A percentile compares a stretch with the other conserved stretches of the same genome.
Conservation (phyloP, 1,140 invertebrate species). For the Acromyrmex charruanus region DNA sequence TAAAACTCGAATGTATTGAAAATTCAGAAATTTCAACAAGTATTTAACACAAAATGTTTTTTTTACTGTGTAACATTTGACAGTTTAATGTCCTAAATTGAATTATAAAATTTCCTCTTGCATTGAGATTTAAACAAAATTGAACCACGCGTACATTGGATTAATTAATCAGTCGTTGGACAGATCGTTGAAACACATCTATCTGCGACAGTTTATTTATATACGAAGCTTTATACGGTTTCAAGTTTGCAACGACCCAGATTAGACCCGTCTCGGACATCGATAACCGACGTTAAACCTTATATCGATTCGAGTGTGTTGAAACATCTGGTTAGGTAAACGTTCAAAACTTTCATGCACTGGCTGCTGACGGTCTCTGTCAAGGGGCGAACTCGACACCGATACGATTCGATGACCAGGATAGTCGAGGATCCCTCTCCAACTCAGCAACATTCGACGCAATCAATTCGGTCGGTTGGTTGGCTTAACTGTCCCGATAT, state of each 20-base stretch:
- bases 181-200: background rate
- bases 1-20: too few relatives aligned
- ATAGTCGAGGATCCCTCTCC: constrained; percentile 38
- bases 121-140: background rate
- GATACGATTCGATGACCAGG: constrained; percentile 40
- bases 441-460: constrained; percentile 54
- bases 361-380: constrained; percentile 25
- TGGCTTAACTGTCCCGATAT: constrained; percentile 59
- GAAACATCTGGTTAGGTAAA: constrained; percentile 55
- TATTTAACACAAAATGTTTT: too few relatives aligned
- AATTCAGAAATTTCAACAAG: too few relatives aligned
- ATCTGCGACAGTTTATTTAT: constrained; percentile 26
- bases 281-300: constrained; percentile 16
- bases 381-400: constrained; percentile 47
- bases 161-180: background rate
- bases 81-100: background rate
- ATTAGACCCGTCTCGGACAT: background rate
- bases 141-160: background rate
- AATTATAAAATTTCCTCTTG: background rate
- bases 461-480: constrained; percentile 58
- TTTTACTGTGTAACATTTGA: background rate
- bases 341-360: constrained; percentile 41
- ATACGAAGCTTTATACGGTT: background rate
- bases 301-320: constrained; percentile 38
- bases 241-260: background rate